These are phyloP conservation scores for Pediacus dermestoides DNA, from an alignment of 2,888 invertebrate genomes.

Conservation along the genomic window DNA sequence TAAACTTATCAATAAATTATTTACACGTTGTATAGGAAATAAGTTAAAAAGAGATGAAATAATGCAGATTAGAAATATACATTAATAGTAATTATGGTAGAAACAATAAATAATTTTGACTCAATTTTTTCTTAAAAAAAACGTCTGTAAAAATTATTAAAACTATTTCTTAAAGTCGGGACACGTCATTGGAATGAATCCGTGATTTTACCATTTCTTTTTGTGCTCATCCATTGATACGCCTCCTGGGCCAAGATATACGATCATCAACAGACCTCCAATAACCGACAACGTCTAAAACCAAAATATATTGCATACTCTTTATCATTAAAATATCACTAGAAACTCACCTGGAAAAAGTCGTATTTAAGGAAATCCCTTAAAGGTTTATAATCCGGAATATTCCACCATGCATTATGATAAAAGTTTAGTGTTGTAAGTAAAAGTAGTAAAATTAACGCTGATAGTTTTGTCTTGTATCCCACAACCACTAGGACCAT, in stretches of 20 bases:
- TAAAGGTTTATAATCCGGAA: constrained; percentile 91
- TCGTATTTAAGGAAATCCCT: constrained; percentile 99
- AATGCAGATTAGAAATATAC: too few species aligned
- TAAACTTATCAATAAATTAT: too few species aligned
- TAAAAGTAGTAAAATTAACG: constrained; percentile 87
- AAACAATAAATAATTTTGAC: not conserved
- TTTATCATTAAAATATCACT: constrained; percentile 1
- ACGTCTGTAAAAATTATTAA: not conserved
- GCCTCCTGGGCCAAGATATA: constrained; percentile 96
- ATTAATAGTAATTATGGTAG: not conserved
- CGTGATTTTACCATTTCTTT: constrained; percentile 89
- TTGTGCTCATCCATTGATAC: constrained; percentile 99
- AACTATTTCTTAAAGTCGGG: too few species aligned
- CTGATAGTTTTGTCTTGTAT: constrained; percentile 97
- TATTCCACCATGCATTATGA: constrained; percentile 98
- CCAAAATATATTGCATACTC: constrained; percentile 15
- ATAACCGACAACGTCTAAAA: constrained; percentile 97
- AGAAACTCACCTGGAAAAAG: constrained; percentile 89
- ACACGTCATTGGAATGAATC: constrained; percentile 23
- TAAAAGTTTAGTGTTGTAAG: constrained; percentile 89
- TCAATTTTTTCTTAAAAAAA: not conserved
- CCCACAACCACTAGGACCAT: constrained; percentile 97
- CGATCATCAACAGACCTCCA: constrained; percentile 97
- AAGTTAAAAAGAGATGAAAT: too few species aligned
- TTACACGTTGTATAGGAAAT: too few species aligned